These are phyloP conservation scores for Nipponia nippon DNA, from an alignment of 2,113 vertebrate species.

Conservation along the genomic window DNA sequence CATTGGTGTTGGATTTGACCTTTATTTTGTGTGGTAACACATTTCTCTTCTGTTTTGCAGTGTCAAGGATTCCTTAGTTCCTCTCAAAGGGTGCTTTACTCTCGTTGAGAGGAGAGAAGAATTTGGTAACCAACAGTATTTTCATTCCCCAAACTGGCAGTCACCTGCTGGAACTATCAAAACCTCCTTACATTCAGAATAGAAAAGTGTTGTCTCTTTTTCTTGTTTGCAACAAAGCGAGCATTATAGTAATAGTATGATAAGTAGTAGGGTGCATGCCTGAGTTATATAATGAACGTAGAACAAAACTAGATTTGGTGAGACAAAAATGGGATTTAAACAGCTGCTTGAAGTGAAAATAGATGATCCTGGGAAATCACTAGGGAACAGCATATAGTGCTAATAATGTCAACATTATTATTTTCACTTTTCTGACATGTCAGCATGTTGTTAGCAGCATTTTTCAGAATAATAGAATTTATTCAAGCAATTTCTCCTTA, in stretches of 20 bases:
- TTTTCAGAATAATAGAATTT: constrained; percentile 76
- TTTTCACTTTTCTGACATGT: constrained; percentile 69
- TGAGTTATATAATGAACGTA: not conserved
- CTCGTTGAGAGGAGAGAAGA: not conserved
- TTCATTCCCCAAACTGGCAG: not conserved
- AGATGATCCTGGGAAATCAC: constrained; percentile 33
- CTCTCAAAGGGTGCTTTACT: not conserved
- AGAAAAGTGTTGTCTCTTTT: not conserved
- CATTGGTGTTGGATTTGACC: not conserved
- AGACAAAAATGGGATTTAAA: not conserved
- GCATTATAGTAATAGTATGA: not conserved
- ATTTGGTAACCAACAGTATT: not conserved
- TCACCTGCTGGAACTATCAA: not conserved
- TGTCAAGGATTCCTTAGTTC: not conserved
- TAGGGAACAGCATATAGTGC: constrained; percentile 27
- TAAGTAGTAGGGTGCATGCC: not conserved
- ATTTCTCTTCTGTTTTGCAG: not conserved
- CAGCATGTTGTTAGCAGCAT: constrained; percentile 67
- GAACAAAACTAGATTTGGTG: not conserved
- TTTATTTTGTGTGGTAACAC: not conserved
- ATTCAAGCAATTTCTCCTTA: constrained; percentile 73
- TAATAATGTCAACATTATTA: constrained; percentile 59
- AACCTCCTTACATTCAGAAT: not conserved
- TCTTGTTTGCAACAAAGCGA: not conserved
- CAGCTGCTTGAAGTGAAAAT: not conserved